A percentile compares a stretch with the other conserved stretches of the same genome.
Evolutionary conservation across 2,888 invertebrate genomes (phyloP).

Genomic region (Chaetogeoica ovagalla): DNA sequence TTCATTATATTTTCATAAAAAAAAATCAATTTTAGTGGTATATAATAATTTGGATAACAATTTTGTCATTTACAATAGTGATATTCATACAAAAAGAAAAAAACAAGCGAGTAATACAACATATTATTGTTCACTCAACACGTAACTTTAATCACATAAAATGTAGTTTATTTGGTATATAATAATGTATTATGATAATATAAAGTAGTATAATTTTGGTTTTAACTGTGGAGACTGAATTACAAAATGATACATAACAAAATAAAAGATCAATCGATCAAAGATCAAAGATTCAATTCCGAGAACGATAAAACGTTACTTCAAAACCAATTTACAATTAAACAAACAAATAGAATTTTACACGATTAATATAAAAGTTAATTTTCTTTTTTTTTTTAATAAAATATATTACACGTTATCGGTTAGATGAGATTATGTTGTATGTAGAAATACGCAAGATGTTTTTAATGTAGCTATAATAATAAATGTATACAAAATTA

Average conservation of each 20-base stretch:
- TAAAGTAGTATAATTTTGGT: conserved; percentile 8
- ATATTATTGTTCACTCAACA: conserved; percentile 32
- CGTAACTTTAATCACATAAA: neutral
- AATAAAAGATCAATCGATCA: conserved; percentile 33
- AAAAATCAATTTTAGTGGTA: neutral
- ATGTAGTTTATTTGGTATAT: conserved; percentile 16
- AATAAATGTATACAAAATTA: neutral
- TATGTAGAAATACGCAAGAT: neutral
- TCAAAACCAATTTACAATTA: conserved; percentile 9
- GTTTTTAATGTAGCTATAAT: neutral
- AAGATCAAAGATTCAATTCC: no score
- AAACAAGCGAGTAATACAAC: conserved; percentile 18
- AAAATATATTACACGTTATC: neutral
- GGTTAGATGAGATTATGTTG: neutral
- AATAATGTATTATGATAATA: conserved; percentile 12
- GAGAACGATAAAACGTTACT: neutral
- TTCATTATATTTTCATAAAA: neutral
- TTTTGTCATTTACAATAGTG: neutral
- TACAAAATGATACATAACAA: conserved; percentile 13
- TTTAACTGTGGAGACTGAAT: neutral
- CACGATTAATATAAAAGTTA: neutral
- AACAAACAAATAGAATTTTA: conserved; percentile 4
- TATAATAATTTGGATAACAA: neutral
- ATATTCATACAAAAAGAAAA: neutral
- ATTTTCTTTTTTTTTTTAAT: no score